Evolutionary conservation across 30 jellyfish, hydroid and myxozoan species (phyloP), one percentile per base, ranked within the genome.

Genomic region (Aurelia sp.): DNA sequence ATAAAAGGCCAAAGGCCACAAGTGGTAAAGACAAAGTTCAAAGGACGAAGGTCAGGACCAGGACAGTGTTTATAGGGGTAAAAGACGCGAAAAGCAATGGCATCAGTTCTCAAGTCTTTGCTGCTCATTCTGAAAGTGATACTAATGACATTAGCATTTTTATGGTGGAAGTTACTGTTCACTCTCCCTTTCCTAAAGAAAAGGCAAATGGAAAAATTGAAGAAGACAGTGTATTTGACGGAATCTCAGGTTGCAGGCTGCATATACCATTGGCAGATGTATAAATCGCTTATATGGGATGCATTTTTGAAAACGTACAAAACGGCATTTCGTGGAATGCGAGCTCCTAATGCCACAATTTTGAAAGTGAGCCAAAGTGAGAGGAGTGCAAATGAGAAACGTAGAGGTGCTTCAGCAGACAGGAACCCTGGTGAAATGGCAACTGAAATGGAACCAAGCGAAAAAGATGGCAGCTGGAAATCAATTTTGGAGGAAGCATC

Each of bases 201-300:
- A 16, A 35, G 27, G 21, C 18, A 38, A 15, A 44, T 13, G 17
- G 27, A 61, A 72, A 3, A 13, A 27, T n/a, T 84, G 57, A 51
- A 13, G 60, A 71, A 55, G 4, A 0, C 44, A 1, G 15, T 81
- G 24, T 12, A 9, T 30, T 70, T 84, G 38, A 51, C 76, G n/a
- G 85, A 47, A 65, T 20, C 31, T 18, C 84, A 86, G 76, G 8
- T 87, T 22, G 83, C 67, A 18, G 86, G 86, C 13, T 64, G 91
- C 65, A 50, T 87, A 62, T 67, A 63, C 50, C 62, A 81, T 38
- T 78, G 88, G 87, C 66, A 33, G 24, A 87, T 87, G 96, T 77
- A 57, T 53, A 68, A 68, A 20, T 15, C 68, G 19, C 40, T 78
- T 4, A 6, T 67, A 35, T 21, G 68, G 20, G 66, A 33, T 33